phyloP scores from a whole-genome alignment of 2,888 invertebrate species.

The Dione vanillae region DNA sequence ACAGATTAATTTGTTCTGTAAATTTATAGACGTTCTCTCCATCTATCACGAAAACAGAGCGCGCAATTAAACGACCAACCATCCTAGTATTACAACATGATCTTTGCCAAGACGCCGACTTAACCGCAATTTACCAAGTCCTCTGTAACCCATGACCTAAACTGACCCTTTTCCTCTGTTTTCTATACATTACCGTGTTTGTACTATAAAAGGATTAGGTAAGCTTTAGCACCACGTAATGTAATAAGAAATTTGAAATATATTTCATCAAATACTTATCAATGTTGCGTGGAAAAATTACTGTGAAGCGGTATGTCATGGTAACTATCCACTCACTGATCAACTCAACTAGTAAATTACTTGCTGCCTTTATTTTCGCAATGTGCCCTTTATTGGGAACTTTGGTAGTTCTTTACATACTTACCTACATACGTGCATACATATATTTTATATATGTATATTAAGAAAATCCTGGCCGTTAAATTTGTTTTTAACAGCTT shows the following conservation, averaged over 20 bases:
- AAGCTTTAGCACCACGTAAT: constrained; percentile 37
- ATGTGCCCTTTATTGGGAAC: constrained; percentile 51
- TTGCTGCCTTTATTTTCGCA: constrained; percentile 57
- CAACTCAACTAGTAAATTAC: constrained; percentile 56
- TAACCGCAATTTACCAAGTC: constrained; percentile 46
- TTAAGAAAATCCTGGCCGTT: too few relatives aligned
- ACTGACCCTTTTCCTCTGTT: constrained; percentile 43
- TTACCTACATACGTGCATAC: background rate
- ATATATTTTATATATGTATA: too few relatives aligned
- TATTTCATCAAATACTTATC: constrained; percentile 45
- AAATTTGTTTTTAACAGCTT: too few relatives aligned
- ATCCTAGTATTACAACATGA: constrained; percentile 66
- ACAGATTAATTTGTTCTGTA: constrained; percentile 39
- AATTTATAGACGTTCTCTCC: constrained; percentile 49
- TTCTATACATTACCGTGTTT: constrained; percentile 48
- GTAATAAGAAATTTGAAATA: constrained; percentile 51
- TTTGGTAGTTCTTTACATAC: constrained; percentile 12
- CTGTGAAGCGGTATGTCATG: constrained; percentile 66
- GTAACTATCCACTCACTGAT: constrained; percentile 63
- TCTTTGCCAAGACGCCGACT: constrained; percentile 54
- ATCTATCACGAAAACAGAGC: constrained; percentile 65
- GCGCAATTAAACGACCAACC: constrained; percentile 70
- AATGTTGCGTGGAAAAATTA: constrained; percentile 61
- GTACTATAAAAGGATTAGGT: background rate
- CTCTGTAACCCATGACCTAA: constrained; percentile 51